Percentiles rank a stretch among this genome's conserved stretches.
Conservation (phyloP, 2,113 vertebrate genomes). For the Burhinus oedicnemus region DNA sequence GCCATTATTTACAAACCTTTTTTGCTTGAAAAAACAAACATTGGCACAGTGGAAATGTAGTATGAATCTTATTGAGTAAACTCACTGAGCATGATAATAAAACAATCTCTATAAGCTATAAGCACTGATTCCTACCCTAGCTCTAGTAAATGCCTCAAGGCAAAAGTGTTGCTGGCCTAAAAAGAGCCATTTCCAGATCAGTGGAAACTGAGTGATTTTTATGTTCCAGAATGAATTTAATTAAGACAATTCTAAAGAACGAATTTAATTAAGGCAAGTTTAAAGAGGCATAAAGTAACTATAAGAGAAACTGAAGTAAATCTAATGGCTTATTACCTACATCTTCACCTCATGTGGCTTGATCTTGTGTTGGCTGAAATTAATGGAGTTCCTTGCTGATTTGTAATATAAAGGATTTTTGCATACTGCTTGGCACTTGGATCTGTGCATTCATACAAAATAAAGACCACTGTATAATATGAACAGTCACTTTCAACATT, state of each 20-base stretch:
- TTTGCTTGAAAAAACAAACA: background rate
- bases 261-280: conserved; percentile 22
- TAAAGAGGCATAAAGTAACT: conserved; percentile 22
- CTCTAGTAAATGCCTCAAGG: conserved; percentile 9
- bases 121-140: background rate
- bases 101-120: background rate
- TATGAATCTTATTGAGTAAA: background rate
- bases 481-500: background rate
- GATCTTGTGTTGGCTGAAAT: background rate
- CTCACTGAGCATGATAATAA: background rate
- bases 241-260: conserved; percentile 27
- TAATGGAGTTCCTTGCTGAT: background rate
- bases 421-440: fast-evolving
- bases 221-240: conserved; percentile 28
- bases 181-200: conserved; percentile 44
- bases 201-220: background rate
- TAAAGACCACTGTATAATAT: background rate
- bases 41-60: background rate
- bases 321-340: background rate
- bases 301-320: background rate
- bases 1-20: background rate
- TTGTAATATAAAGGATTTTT: background rate
- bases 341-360: background rate
- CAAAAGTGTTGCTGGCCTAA: conserved; percentile 20
- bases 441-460: background rate